Base-by-base conservation (phyloP, 2,888 invertebrate genomes). In the Eupithecia tripunctaria region DNA sequence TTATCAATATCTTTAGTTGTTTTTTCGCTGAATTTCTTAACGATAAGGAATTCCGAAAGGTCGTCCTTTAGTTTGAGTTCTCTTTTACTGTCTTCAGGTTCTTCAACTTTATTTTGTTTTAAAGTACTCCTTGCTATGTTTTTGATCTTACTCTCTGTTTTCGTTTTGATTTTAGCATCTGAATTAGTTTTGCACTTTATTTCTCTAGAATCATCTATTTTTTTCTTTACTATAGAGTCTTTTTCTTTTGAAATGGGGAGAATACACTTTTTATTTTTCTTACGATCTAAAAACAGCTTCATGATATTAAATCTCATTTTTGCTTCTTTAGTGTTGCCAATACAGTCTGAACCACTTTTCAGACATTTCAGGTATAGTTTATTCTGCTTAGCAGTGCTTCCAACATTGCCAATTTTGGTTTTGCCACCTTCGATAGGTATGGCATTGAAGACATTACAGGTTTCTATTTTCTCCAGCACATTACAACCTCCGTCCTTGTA, bases 321-420 rank as follows among this genome's bases (percentile, higher is more conserved):
- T 12, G 12, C 56, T 25, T 56, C 56, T 56, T 56, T 56, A 25
- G 25, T 56, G 12, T 56, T 56, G 25, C 62, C 21, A 32, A 62
- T 15, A 15, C 18, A 47, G 25, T 56, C 62, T 38, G 62, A 63
- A n/a, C 32, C 32, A 36, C 32, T n/a, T 63, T 32, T 63, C n/a
- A 63, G 32, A 32, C 62, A 63, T 21, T 63, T 63, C 64, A 70
- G 59, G 60, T 59, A 68, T 1, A 51, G 47, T 68, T 56, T 68
- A 14, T 62, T 32, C 21, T 59, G 6, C 0, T 59, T 67, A n/a
- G 25, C 65, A 27, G 59, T 32, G 25, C 41, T 67, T 21, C 67
- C 71, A 62, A 65, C 59, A 70, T 75, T 70, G 72, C 71, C 75
- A 38, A 73, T 73, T 70, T 74, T 70, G 64, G 68, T 72, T 66